Conservation (phyloP, 2,113 vertebrate species). For the Electrona antarctica region DNA sequence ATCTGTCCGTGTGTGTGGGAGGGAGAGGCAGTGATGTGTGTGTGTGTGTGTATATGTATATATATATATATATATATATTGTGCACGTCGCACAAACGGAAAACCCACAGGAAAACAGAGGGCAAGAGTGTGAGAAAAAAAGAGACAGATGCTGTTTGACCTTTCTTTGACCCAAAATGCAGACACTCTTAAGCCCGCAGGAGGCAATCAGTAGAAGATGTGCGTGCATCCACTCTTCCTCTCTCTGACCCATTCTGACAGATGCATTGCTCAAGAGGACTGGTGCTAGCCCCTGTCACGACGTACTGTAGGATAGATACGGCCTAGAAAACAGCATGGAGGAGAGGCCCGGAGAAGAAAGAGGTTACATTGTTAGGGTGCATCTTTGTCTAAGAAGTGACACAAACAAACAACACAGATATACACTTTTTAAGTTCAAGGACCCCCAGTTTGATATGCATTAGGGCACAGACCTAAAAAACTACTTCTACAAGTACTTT, state of each 20-base stretch:
- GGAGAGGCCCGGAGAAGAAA: constrained; percentile 10
- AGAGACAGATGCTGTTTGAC: background rate
- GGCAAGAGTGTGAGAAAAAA: no score
- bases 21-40: no score
- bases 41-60: no score
- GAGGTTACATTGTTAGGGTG: no score
- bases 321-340: constrained; percentile 18
- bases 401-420: no score
- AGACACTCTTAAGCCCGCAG: constrained; percentile 9
- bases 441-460: no score
- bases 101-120: background rate
- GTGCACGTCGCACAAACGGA: background rate
- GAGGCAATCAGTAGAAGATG: constrained; percentile 13
- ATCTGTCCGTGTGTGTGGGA: no score
- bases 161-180: constrained; percentile 4
- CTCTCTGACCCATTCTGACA: constrained; percentile 29
- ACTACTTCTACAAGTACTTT: no score
- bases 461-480: no score
- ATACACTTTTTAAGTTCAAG: no score
- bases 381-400: no score
- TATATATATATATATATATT: no score
- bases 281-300: constrained; percentile 15
- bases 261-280: constrained; percentile 34
- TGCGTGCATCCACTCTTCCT: constrained; percentile 21
- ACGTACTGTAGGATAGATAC: constrained; percentile 15